Conservation (phyloP, 2,888 invertebrate species). For the Latrodectus elegans region DNA sequence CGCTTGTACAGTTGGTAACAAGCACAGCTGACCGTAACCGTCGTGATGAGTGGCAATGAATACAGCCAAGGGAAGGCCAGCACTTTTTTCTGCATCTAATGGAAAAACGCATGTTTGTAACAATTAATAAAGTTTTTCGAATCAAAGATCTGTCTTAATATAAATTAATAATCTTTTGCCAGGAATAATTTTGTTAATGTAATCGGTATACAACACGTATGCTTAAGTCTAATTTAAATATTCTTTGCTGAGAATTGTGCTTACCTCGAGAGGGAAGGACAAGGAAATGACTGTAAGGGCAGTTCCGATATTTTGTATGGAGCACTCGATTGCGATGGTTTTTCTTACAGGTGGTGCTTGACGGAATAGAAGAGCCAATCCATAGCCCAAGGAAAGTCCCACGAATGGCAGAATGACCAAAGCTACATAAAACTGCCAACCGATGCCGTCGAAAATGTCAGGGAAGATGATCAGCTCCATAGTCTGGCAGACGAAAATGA, state of each 20-base stretch:
- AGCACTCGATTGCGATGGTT: constrained; percentile 74
- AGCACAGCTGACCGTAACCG: constrained; percentile 59
- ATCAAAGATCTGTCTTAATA: too few species aligned
- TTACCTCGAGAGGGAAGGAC: constrained; percentile 72
- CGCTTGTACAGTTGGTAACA: constrained; percentile 67
- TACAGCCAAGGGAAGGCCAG: constrained; percentile 68
- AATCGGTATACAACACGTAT: too few species aligned
- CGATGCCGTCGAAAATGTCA: constrained; percentile 72
- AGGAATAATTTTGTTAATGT: too few species aligned
- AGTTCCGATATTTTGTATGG: constrained; percentile 74
- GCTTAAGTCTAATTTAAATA: too few species aligned
- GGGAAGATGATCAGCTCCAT: constrained; percentile 72
- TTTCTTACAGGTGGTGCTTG: constrained; percentile 71
- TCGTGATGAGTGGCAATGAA: constrained; percentile 64
- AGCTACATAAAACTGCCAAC: constrained; percentile 72
- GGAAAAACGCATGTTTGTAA: neutral
- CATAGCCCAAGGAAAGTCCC: constrained; percentile 72
- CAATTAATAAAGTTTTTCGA: too few species aligned
- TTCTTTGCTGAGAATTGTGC: neutral
- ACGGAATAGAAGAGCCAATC: constrained; percentile 72
- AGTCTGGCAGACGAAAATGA: constrained; percentile 72
- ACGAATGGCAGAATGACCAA: constrained; percentile 72
- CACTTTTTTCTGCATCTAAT: constrained; percentile 65
- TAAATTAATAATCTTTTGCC: too few species aligned
- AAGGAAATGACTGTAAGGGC: constrained; percentile 73